Percentiles rank a stretch among this genome's conserved stretches.
These are phyloP conservation scores for Anolis sagrei DNA, from an alignment of 2,113 vertebrate species.

Conservation along the genomic window DNA sequence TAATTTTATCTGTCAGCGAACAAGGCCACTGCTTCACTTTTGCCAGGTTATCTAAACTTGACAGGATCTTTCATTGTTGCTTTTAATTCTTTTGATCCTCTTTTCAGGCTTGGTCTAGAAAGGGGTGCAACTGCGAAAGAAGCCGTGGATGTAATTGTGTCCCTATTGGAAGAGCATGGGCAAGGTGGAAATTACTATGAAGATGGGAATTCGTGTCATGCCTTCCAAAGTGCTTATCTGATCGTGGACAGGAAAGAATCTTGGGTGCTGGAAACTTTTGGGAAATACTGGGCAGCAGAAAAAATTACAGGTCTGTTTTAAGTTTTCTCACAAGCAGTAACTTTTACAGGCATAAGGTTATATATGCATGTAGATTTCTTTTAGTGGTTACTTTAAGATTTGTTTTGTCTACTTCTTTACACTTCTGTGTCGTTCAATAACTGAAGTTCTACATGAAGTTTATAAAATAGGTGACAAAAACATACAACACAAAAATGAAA, in stretches of 20 bases:
- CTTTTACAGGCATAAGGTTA: background rate
- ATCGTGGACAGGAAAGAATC: conserved; percentile 81
- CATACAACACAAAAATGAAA: background rate
- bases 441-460: background rate
- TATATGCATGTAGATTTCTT: background rate
- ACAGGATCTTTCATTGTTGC: background rate
- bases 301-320: conserved; percentile 78
- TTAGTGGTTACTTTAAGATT: background rate
- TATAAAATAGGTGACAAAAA: background rate
- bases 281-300: conserved; percentile 84
- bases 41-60: background rate
- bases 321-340: conserved; percentile 10
- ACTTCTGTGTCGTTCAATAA: background rate
- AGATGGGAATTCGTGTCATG: conserved; percentile 72
- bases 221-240: conserved; percentile 80
- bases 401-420: background rate
- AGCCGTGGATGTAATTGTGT: conserved; percentile 78
- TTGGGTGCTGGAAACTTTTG: conserved; percentile 82
- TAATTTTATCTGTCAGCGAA: background rate
- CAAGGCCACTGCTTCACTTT: background rate
- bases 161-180: conserved; percentile 80
- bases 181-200: conserved; percentile 85
- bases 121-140: conserved; percentile 81
- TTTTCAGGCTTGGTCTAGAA: conserved; percentile 81
- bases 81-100: background rate